Base-by-base conservation (phyloP, 1,140 invertebrate genomes). In the Heterodera schachtii region DNA sequence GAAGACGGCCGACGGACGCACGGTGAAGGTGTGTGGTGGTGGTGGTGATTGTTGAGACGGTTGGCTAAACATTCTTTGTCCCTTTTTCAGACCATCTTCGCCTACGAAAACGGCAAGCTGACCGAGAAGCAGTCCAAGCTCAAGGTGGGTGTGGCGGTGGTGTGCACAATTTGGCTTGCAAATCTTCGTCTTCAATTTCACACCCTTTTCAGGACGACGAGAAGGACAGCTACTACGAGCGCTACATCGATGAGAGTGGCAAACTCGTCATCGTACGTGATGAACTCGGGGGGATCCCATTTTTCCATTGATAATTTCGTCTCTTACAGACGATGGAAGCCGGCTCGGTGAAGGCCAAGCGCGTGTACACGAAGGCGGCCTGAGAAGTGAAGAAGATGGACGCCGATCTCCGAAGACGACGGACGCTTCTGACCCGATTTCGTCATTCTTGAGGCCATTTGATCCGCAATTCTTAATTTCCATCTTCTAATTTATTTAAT, bases 81-180 rank as follows among this genome's bases (percentile, higher is more conserved):
- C 31, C 31, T 31, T 19, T 46, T 84, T 21, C 43, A 83, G 84
- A 73, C 44, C 64, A 8, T 43, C 67, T 70, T 70, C 67, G n/a
- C 67, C 8, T 43, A 16, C 67, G 41, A 70, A 11, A n/a, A 70
- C n/a, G 67, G 67, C 11, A 70, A 70, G 19, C 67, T 70, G 11
- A 70, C n/a, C 19, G 67, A 70, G 67, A 43, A 70, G 67, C 67
- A 70, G 67, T 16, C n/a, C 8, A 43, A 21, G n/a, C 11, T 19
- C n/a, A 70, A 70, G 67, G 67, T 70, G 11, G 67, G 8, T 21
- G 1, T 31, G 1, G 0, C 5, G 31, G 31, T 31, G 31, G 31
- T 31, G 31, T 31, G 31, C 31, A 31, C 31, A 31, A 1, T 31
- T 31, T 31, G 31, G 31, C 0, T 31, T 31, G 31, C 31, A 31